Conservation (phyloP, 2,888 invertebrate species). For the Coenonympha glycerion region DNA sequence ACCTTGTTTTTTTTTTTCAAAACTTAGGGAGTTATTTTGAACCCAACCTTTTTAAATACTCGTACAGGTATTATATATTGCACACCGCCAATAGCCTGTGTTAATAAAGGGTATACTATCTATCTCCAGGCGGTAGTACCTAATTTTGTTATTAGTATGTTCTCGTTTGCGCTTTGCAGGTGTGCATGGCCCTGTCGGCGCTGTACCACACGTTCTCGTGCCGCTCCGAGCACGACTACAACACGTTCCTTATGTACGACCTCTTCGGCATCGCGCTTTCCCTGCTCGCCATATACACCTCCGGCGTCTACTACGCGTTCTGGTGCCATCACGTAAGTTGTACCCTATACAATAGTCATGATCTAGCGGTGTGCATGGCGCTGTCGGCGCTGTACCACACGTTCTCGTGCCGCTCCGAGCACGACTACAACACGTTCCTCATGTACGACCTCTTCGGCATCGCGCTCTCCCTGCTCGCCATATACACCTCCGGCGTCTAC, state of each 20-base stretch:
- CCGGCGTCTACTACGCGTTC: slow-evolving; percentile 97
- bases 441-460: slow-evolving; percentile 96
- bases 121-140: too few relatives aligned
- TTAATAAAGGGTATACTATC: too few relatives aligned
- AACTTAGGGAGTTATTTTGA: too few relatives aligned
- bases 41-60: too few relatives aligned
- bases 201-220: slow-evolving; percentile 97
- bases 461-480: slow-evolving; percentile 92
- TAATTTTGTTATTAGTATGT: too few relatives aligned
- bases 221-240: slow-evolving; percentile 89
- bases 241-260: slow-evolving; percentile 91
- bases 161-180: too few relatives aligned
- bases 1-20: too few relatives aligned
- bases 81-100: too few relatives aligned
- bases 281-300: slow-evolving; percentile 94
- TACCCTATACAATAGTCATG: not conserved
- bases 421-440: slow-evolving; percentile 89
- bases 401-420: slow-evolving; percentile 93
- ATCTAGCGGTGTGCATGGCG: slow-evolving; percentile 89
- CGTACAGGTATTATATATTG: too few relatives aligned
- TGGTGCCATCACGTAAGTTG: slow-evolving; percentile 94
- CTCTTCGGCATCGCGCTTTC: slow-evolving; percentile 95
- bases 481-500: slow-evolving; percentile 96
- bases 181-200: slow-evolving; percentile 94
- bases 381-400: slow-evolving; percentile 95